Conservation (phyloP, 2,113 vertebrate species). For the Sphaerodactylus townsendi region DNA sequence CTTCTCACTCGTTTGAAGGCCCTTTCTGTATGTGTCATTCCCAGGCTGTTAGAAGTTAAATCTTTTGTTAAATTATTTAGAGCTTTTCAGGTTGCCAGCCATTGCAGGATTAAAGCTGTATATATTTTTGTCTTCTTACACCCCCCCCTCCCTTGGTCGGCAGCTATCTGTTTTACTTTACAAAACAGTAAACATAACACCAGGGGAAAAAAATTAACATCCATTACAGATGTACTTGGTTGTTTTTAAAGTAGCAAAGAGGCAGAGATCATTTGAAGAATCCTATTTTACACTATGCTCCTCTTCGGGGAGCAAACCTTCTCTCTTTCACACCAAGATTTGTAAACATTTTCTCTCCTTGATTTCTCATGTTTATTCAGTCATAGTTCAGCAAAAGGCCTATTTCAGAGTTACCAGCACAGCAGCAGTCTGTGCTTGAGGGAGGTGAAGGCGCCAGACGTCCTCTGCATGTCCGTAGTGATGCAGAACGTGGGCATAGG, state of each 20-base stretch:
- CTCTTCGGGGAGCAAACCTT: slow-evolving; percentile 8
- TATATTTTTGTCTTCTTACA: not conserved
- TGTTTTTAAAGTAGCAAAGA: slow-evolving; percentile 21
- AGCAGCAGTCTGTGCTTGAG: not conserved
- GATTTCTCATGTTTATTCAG: not conserved
- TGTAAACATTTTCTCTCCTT: not conserved
- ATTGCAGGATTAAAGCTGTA: slow-evolving; percentile 73
- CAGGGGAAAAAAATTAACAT: slow-evolving; percentile 34
- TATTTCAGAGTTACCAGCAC: not conserved
- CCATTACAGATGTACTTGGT: slow-evolving; percentile 16
- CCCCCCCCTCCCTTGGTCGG: slow-evolving; percentile 16
- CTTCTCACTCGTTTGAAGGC: slow-evolving; percentile 72
- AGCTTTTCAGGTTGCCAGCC: slow-evolving; percentile 71
- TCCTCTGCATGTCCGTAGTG: no score
- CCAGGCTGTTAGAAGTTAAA: slow-evolving; percentile 75
- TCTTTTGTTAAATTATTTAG: slow-evolving; percentile 85
- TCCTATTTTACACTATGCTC: not conserved
- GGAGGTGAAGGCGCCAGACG: not conserved
- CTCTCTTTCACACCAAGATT: not conserved
- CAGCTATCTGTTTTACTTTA: slow-evolving; percentile 47
- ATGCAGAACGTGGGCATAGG: not conserved
- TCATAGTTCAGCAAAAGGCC: not conserved
- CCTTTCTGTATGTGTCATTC: slow-evolving; percentile 59
- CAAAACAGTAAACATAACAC: slow-evolving; percentile 37
- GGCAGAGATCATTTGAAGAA: not conserved